A percentile compares a stretch with the other conserved stretches of the same genome.
Conservation (phyloP, 2,113 vertebrate genomes). For the Mastomys coucha region DNA sequence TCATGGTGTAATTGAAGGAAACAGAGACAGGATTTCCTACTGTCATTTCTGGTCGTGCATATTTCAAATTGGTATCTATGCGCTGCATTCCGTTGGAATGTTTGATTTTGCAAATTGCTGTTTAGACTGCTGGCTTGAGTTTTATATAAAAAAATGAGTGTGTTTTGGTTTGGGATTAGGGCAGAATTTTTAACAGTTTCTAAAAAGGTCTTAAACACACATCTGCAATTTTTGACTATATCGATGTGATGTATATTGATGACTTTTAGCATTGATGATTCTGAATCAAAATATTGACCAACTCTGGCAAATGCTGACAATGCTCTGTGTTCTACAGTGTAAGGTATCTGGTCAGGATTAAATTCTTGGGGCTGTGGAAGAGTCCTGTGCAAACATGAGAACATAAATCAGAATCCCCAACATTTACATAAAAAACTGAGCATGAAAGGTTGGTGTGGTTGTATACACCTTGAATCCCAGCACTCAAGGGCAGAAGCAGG, state of each 20-base stretch:
- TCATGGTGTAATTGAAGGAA: neutral
- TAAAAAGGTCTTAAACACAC: neutral
- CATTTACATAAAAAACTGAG: neutral
- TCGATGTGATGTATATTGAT: neutral
- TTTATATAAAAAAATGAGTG: neutral
- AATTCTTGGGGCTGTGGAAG: neutral
- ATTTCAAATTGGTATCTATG: neutral
- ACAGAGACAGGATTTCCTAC: neutral
- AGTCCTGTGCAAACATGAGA: neutral
- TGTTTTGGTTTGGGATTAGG: neutral
- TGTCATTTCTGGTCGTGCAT: neutral
- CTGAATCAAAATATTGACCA: neutral
- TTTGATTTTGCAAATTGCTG: conserved; percentile 22
- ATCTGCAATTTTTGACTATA: neutral
- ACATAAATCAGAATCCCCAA: too few species aligned
- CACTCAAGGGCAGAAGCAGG: neutral
- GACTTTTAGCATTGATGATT: neutral
- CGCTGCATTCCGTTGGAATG: neutral
- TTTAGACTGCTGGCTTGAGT: neutral
- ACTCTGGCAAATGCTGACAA: neutral
- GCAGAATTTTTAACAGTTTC: neutral
- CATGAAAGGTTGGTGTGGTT: neutral
- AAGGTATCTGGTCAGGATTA: neutral
- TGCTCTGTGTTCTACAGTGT: neutral
- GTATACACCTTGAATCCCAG: neutral